Conservation (phyloP, 2,113 vertebrate genomes). For the Seriola dumerili region DNA sequence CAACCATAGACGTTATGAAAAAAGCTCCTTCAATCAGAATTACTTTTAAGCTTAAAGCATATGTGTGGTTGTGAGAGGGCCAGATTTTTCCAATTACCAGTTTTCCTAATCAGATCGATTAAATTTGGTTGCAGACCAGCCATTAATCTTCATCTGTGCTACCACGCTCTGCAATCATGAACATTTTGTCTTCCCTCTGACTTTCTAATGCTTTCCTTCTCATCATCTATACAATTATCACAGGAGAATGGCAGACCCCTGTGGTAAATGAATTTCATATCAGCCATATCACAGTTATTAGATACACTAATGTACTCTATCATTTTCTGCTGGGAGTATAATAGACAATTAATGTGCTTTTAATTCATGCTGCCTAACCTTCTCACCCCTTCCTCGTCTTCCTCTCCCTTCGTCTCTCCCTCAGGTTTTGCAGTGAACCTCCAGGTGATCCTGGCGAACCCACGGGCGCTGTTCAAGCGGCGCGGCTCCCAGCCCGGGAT, state of each 20-base stretch:
- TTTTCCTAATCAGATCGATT: conserved; percentile 45
- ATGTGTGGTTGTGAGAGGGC: too few relatives aligned
- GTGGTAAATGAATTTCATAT: conserved; percentile 64
- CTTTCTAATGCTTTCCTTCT: conserved; percentile 22
- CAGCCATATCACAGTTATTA: conserved; percentile 62
- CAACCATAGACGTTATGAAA: neutral
- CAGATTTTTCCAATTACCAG: neutral
- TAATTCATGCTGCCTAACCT: conserved; percentile 36
- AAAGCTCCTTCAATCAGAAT: neutral
- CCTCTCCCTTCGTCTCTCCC: neutral
- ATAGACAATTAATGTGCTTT: conserved; percentile 59
- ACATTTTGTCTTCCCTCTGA: conserved; percentile 35
- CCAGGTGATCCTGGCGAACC: conserved; percentile 94
- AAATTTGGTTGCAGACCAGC: conserved; percentile 16
- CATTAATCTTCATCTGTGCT: conserved; percentile 34
- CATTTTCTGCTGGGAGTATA: conserved; percentile 61
- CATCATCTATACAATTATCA: conserved; percentile 49
- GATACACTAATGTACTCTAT: conserved; percentile 62
- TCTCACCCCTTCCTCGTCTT: neutral
- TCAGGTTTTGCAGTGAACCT: conserved; percentile 97
- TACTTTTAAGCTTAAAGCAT: too few relatives aligned
- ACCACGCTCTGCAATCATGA: conserved; percentile 3
- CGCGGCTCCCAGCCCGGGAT: conserved; percentile 97
- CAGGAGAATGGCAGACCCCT: conserved; percentile 47
- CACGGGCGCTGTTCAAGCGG: conserved; percentile 94